Evolutionary conservation across 2,888 invertebrate genomes (phyloP).

Genomic region (Mesoligia furuncula): DNA sequence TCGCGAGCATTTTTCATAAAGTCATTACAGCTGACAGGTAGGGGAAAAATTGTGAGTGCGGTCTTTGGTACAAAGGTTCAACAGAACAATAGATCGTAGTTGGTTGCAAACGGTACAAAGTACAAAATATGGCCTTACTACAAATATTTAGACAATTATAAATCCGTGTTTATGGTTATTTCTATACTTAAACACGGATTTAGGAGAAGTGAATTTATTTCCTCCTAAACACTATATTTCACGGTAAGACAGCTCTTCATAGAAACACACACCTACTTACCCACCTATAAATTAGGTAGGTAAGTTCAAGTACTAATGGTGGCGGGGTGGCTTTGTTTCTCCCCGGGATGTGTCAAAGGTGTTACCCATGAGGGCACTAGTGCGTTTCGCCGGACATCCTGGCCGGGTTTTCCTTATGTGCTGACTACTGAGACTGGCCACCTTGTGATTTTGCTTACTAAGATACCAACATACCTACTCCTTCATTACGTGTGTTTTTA

Average conservation of each 20-base stretch:
- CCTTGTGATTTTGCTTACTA: neutral
- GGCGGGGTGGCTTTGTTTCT: neutral
- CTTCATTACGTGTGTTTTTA: neutral
- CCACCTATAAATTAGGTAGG: neutral
- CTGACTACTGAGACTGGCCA: neutral
- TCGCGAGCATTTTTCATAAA: neutral
- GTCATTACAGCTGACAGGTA: neutral
- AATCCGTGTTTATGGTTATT: constrained; percentile 5
- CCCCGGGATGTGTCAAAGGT: constrained; percentile 19
- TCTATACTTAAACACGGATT: constrained; percentile 10
- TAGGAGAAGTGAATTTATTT: too few relatives aligned
- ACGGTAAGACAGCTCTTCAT: constrained; percentile 6
- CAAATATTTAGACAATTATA: constrained; percentile 8
- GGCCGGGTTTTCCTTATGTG: neutral
- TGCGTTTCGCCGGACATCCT: constrained; percentile 15
- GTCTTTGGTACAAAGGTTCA: neutral
- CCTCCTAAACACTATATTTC: constrained; percentile 12
- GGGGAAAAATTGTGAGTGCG: neutral
- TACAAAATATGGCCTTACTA: neutral
- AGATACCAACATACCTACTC: neutral
- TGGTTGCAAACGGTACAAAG: neutral
- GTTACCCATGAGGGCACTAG: constrained; percentile 3
- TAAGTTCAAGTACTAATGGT: neutral
- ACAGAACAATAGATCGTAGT: neutral
- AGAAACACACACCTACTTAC: neutral